phyloP scores from a whole-genome alignment of 2,797 vertebrate species.

The Rhadinocentrus ornatus region DNA sequence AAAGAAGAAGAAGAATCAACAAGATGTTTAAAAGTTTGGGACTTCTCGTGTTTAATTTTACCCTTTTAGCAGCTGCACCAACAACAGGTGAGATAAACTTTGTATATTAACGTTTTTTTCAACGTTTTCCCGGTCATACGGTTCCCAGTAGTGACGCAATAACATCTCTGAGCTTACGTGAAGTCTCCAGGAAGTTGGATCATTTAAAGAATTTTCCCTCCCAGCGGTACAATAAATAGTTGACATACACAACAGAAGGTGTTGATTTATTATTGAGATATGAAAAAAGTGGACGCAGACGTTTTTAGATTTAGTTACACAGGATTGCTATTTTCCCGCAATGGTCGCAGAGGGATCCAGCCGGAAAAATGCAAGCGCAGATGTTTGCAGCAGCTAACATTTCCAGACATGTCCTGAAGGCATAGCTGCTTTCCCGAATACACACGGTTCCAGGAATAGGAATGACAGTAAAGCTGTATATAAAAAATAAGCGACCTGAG shows the following conservation, averaged over 20 bases:
- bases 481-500: too few species aligned
- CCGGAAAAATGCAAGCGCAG: background rate
- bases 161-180: background rate
- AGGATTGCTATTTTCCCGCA: too few species aligned
- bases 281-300: too few species aligned
- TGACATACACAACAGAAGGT: too few species aligned
- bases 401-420: background rate
- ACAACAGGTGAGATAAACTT: constrained; percentile 8
- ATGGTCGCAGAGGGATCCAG: background rate
- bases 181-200: background rate
- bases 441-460: background rate
- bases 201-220: background rate
- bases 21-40: background rate
- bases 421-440: background rate
- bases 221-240: too few species aligned
- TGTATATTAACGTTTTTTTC: fast-evolving
- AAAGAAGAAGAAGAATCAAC: fast-evolving
- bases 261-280: too few species aligned
- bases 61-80: fast-evolving
- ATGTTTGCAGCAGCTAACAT: background rate
- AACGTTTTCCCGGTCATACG: too few species aligned
- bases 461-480: background rate
- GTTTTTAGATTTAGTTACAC: background rate
- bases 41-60: background rate
- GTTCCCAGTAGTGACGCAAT: constrained; percentile 8